These are phyloP conservation scores for Acanthosoma haemorrhoidale DNA, from an alignment of 2,888 invertebrate species.

Conservation along the genomic window DNA sequence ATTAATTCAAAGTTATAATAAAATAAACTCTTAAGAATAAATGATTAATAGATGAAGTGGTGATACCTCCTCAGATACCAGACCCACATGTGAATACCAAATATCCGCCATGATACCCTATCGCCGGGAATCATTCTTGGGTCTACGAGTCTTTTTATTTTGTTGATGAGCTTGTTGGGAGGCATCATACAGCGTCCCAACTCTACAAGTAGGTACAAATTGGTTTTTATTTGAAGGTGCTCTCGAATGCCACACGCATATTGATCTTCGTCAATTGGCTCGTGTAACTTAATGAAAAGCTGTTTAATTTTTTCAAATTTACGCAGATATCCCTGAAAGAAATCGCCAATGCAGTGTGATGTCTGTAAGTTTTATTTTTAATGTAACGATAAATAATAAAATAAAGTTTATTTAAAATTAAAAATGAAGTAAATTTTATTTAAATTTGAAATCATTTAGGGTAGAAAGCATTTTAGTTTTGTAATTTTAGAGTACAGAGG, in stretches of 20 bases:
- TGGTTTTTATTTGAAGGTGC: neutral
- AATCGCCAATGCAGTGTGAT: too few relatives aligned
- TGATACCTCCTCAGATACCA: conserved; percentile 1
- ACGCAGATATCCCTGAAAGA: neutral
- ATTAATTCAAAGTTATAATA: too few relatives aligned
- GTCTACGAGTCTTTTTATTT: neutral
- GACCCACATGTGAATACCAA: neutral
- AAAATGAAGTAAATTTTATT: neutral
- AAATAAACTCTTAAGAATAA: too few relatives aligned
- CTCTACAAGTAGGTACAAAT: neutral
- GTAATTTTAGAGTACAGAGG: neutral
- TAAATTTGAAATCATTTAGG: neutral
- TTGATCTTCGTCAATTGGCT: neutral
- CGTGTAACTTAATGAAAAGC: neutral
- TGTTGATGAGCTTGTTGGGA: neutral
- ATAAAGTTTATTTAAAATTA: too few relatives aligned
- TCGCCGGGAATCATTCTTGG: neutral
- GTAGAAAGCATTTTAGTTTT: neutral
- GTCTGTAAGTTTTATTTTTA: too few relatives aligned
- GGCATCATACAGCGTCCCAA: neutral
- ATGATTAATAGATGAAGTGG: too few relatives aligned
- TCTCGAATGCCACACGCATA: neutral
- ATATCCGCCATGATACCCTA: neutral
- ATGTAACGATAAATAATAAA: too few relatives aligned
- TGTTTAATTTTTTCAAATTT: neutral